These are phyloP conservation scores for Sceliomorpha sp. DNA, from an alignment of 2,888 invertebrate species.

Conservation along the genomic window DNA sequence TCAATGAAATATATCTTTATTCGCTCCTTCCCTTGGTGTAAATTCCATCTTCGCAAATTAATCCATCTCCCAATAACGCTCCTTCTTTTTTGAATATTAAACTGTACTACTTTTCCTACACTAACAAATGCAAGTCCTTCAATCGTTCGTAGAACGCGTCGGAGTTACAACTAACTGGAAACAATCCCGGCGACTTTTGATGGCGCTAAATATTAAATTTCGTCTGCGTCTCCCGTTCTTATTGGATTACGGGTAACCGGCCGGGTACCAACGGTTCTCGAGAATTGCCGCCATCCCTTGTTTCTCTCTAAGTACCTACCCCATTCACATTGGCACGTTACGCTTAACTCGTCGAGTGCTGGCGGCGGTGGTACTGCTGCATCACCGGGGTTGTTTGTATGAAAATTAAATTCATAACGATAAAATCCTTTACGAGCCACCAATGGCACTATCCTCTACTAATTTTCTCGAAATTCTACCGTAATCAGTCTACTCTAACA, in stretches of 20 bases:
- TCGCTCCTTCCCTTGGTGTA: too few relatives aligned
- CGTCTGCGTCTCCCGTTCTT: conserved; percentile 73
- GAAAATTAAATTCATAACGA: conserved; percentile 78
- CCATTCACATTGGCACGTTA: conserved; percentile 71
- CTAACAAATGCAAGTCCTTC: conserved; percentile 31
- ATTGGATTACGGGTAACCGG: conserved; percentile 77
- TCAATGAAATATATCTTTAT: too few relatives aligned
- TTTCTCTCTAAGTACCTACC: conserved; percentile 67
- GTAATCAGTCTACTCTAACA: conserved; percentile 25
- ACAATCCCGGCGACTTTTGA: conserved; percentile 78
- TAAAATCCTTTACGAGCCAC: conserved; percentile 71
- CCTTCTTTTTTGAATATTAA: too few relatives aligned
- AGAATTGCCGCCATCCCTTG: conserved; percentile 63
- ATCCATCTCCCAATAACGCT: too few relatives aligned
- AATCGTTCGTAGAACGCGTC: conserved; percentile 51
- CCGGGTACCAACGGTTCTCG: conserved; percentile 62
- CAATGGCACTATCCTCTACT: conserved; percentile 23
- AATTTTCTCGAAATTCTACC: conserved; percentile 43
- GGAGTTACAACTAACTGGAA: conserved; percentile 71
- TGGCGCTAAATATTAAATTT: conserved; percentile 79
- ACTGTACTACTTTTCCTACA: too few relatives aligned
- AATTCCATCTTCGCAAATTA: too few relatives aligned
- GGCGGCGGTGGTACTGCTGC: conserved; percentile 46
- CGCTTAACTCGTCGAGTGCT: conserved; percentile 64
- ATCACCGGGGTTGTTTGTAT: conserved; percentile 68